These are phyloP conservation scores for Aleiodes sp. DNA, from an alignment of 1,140 invertebrate species.

Conservation along the genomic window DNA sequence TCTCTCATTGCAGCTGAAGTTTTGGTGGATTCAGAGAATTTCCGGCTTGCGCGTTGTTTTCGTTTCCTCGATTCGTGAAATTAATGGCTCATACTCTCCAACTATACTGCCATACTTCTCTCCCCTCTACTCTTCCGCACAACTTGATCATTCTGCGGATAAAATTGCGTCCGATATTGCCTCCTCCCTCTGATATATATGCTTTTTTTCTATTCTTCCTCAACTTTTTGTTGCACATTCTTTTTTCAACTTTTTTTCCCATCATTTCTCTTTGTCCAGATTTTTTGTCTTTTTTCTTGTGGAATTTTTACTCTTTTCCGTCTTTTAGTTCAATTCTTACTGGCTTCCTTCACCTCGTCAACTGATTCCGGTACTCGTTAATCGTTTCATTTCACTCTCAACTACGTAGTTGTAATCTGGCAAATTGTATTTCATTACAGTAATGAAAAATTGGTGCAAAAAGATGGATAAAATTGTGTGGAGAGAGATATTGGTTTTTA, in stretches of 20 bases:
- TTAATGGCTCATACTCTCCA: conserved; percentile 17
- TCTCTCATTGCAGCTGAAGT: conserved; percentile 6
- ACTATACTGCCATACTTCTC: not conserved
- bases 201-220: not conserved
- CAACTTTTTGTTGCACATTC: not conserved
- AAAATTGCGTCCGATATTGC: conserved; percentile 17
- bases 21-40: conserved; percentile 16
- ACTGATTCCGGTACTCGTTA: not conserved
- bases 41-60: conserved; percentile 14
- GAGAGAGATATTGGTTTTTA: conserved; percentile 1
- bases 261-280: not conserved
- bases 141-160: conserved; percentile 11
- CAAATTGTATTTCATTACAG: not conserved
- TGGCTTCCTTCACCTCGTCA: not conserved
- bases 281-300: not conserved
- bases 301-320: not conserved
- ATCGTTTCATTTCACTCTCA: conserved; percentile 7
- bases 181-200: not conserved
- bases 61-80: conserved; percentile 15
- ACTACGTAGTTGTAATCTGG: not conserved
- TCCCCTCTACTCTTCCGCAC: not conserved
- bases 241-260: not conserved
- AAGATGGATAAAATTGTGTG: no score
- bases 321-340: no score
- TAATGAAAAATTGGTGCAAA: no score